Percentiles rank a stretch among this genome's conserved stretches.
These are phyloP conservation scores for Aurelia aurita complex sp. Pacific DNA, from an alignment of 30 jellyfish, hydroid and myxozoan species.

Conservation along the genomic window DNA sequence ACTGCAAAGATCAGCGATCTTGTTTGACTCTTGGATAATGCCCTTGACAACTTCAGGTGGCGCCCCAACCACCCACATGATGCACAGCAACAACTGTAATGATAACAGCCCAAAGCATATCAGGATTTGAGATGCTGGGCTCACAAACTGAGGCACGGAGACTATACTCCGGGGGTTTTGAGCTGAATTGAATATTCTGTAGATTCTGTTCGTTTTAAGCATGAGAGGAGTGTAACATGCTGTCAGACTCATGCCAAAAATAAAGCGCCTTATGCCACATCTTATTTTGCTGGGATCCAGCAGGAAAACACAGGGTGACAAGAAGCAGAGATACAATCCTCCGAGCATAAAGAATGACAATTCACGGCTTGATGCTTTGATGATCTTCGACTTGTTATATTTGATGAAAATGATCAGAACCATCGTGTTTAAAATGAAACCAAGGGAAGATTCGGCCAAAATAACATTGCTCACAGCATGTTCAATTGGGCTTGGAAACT, in stretches of 20 bases:
- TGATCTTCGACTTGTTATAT: slow-evolving; percentile 23
- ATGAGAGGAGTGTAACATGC: slow-evolving; percentile 85
- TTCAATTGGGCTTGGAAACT: background rate
- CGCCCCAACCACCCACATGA: slow-evolving; percentile 77
- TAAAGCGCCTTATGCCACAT: slow-evolving; percentile 57
- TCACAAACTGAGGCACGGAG: slow-evolving; percentile 55
- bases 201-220: slow-evolving; percentile 75
- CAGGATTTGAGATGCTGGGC: slow-evolving; percentile 73
- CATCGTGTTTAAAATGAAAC: slow-evolving; percentile 18
- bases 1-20: slow-evolving; percentile 38
- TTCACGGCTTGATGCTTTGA: slow-evolving; percentile 69
- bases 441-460: slow-evolving; percentile 25
- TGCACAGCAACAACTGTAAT: slow-evolving; percentile 56
- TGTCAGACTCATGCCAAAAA: slow-evolving; percentile 76
- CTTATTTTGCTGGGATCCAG: slow-evolving; percentile 35
- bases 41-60: slow-evolving; percentile 53
- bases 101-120: slow-evolving; percentile 70
- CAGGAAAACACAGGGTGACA: slow-evolving; percentile 54
- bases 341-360: slow-evolving; percentile 48
- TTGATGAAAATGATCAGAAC: slow-evolving; percentile 24
- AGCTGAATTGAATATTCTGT: slow-evolving; percentile 74
- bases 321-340: slow-evolving; percentile 51
- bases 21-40: slow-evolving; percentile 48
- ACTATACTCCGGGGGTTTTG: slow-evolving; percentile 11
- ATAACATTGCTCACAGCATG: slow-evolving; percentile 12